These are phyloP conservation scores for Xiphias gladius DNA, from an alignment of 2,113 vertebrate species.

Conservation along the genomic window DNA sequence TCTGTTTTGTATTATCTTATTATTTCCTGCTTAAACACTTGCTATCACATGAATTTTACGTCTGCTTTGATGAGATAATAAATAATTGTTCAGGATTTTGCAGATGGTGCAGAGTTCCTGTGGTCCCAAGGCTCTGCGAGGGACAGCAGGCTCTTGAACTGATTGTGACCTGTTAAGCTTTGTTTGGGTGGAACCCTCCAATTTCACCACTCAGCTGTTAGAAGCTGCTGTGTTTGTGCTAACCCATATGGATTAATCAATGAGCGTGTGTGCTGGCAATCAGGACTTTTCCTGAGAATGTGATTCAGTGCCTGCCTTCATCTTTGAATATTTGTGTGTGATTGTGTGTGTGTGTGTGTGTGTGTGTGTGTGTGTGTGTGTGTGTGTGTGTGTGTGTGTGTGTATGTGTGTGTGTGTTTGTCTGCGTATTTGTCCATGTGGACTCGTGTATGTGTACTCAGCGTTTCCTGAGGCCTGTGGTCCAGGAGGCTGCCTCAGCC, in stretches of 20 bases:
- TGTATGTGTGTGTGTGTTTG: slow-evolving; percentile 10
- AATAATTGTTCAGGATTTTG: slow-evolving; percentile 15
- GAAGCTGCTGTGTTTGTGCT: slow-evolving; percentile 65
- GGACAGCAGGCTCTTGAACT: slow-evolving; percentile 53
- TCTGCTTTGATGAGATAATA: slow-evolving; percentile 37
- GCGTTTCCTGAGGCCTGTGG: slow-evolving; percentile 69
- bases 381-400: slow-evolving; percentile 40
- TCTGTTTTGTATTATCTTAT: slow-evolving; percentile 42
- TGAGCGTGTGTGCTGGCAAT: slow-evolving; percentile 52
- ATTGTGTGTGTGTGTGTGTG: slow-evolving; percentile 16
- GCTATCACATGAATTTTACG: not conserved
- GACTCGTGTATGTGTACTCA: slow-evolving; percentile 53
- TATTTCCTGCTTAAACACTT: slow-evolving; percentile 24
- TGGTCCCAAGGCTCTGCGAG: slow-evolving; percentile 5
- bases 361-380: slow-evolving; percentile 20
- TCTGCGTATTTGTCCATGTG: slow-evolving; percentile 3
- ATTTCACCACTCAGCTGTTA: slow-evolving; percentile 71
- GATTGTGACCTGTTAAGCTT: slow-evolving; percentile 63
- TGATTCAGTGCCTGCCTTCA: slow-evolving; percentile 30
- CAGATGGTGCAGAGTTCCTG: slow-evolving; percentile 3
- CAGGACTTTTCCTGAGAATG: slow-evolving; percentile 45
- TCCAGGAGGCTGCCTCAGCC: slow-evolving; percentile 62
- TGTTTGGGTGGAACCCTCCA: slow-evolving; percentile 79
- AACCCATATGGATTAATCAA: slow-evolving; percentile 69
- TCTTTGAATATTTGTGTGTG: slow-evolving; percentile 47